Evolutionary conservation across 2,888 invertebrate species (phyloP), one percentile per base, ranked within the genome.

Genomic region (Villa cingulata): DNA sequence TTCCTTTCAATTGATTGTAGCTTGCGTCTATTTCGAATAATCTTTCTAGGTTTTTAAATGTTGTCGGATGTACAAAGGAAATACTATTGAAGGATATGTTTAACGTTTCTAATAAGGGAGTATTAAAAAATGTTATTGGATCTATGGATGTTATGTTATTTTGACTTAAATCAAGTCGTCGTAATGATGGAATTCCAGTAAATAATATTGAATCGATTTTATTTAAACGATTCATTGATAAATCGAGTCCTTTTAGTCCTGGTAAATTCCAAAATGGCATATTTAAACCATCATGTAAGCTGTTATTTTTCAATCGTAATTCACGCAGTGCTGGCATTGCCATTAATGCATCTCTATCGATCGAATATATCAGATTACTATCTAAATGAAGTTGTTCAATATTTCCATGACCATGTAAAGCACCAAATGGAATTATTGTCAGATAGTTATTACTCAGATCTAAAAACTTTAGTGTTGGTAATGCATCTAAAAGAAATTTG

Each of bases 211-310:
- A 78, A 58, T 85, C 83, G 17, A 90, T 63, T 18, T 77, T 74
- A 51, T 78, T 75, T 56, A 86, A 81, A 52, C 77, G 79, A 61
- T 90, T 90, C 49, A 75, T 73, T 0, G 87, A 82, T 36, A 90
- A 68, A 69, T 90, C 89, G 48, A 91, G 67, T 1, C 89, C 89
- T 72, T 88, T 89, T 4, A 89, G 69, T 9, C 82, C 81, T 0
- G 88, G 88, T 40, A 89, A 70, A 70, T 88, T 84, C 87, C 88
- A 89, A 59, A 84, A 81, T 0, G 88, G 87, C 43, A 80, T 76
- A 52, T 82, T 80, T 41, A 81, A 70, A 44, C 80, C 72, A 61
- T 85, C 83, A 1, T 78, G 76, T 27, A 92, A 66, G 3, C 87
- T 87, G 62, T 92, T 92, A 59, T 90, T 89, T 54, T 80, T 77